These are phyloP conservation scores for Astreopora myriophthalma DNA, from an alignment of 64 coral and sea anemone genomes.

Conservation along the genomic window DNA sequence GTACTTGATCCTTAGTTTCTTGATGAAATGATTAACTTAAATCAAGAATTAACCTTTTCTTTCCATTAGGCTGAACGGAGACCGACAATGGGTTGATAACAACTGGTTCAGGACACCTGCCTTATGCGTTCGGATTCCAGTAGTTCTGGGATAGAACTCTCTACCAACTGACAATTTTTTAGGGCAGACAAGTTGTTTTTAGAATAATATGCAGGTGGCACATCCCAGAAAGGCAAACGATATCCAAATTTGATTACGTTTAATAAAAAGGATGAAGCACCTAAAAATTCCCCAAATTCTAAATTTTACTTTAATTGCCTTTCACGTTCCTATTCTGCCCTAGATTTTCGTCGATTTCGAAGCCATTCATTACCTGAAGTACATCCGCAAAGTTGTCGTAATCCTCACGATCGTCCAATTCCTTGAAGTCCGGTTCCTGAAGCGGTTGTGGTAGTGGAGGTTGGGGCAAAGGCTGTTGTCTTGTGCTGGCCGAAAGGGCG, in stretches of 20 bases:
- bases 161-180: neutral
- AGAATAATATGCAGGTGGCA: neutral
- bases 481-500: neutral
- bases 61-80: neutral
- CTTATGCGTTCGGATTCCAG: neutral
- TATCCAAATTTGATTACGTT: neutral
- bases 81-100: slow-evolving; percentile 16
- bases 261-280: neutral
- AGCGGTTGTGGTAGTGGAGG: neutral
- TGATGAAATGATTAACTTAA: neutral
- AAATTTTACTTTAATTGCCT: neutral
- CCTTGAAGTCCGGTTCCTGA: neutral
- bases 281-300: slow-evolving; percentile 1
- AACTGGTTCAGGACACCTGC: neutral
- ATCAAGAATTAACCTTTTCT: slow-evolving; percentile 31
- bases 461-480: neutral
- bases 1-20: slow-evolving; percentile 12
- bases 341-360: neutral
- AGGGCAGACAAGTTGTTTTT: neutral
- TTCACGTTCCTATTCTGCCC: neutral
- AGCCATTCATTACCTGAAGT: neutral
- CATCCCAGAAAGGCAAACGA: neutral
- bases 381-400: neutral
- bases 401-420: neutral
- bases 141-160: neutral